Percentiles rank a stretch among this genome's conserved stretches.
Conservation (phyloP, 2,888 invertebrate species). For the Acheta domesticus region DNA sequence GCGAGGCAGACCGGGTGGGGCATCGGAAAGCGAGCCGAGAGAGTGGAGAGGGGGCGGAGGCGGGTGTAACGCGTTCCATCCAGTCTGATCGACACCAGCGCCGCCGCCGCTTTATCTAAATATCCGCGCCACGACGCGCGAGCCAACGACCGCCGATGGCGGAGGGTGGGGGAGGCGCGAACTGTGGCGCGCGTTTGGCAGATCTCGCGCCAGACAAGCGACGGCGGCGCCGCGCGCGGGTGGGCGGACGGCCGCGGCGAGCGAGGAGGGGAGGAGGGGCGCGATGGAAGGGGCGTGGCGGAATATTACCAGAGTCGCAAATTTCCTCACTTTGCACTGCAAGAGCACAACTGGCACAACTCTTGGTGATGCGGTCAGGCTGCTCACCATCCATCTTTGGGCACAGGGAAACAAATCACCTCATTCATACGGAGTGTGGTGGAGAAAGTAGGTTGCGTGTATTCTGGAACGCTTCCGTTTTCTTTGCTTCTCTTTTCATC, state of each 20-base stretch:
- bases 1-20: neutral
- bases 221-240: neutral
- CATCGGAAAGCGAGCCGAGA: neutral
- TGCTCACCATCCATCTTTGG: too few species aligned
- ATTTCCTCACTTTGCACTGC: too few species aligned
- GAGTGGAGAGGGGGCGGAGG: neutral
- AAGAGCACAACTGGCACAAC: too few species aligned
- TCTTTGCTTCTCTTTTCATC: too few species aligned
- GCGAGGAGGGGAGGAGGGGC: too few species aligned
- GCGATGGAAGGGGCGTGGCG: too few species aligned
- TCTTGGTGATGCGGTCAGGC: too few species aligned
- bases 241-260: neutral
- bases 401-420: too few species aligned
- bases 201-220: neutral
- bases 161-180: neutral
- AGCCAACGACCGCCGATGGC: slow-evolving; percentile 18
- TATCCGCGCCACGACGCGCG: neutral
- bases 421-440: too few species aligned
- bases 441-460: too few species aligned
- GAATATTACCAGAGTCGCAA: too few species aligned
- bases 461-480: too few species aligned
- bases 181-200: neutral
- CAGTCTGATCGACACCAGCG: neutral
- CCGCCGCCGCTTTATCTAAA: neutral
- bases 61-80: neutral